These are phyloP conservation scores for Henicopernis longicauda DNA, from an alignment of 2,113 vertebrate genomes.

Conservation along the genomic window DNA sequence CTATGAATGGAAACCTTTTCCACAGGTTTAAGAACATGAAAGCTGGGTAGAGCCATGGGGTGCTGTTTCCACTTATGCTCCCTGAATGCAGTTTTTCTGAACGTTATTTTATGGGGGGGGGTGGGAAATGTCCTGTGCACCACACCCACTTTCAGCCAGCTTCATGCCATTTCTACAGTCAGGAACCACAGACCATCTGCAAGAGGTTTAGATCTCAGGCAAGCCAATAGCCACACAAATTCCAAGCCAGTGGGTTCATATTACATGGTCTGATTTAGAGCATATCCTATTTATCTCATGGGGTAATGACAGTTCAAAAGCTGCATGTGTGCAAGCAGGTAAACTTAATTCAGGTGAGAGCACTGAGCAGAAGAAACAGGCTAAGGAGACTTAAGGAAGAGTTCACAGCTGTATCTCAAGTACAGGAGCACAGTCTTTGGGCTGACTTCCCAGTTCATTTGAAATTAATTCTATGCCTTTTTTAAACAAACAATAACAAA, in stretches of 20 bases:
- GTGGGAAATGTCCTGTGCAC: neutral
- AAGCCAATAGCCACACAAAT: neutral
- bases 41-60: neutral
- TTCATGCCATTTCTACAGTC: neutral
- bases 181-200: neutral
- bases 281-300: neutral
- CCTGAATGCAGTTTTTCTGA: neutral
- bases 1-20: neutral
- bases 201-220: neutral
- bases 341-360: neutral
- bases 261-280: accelerated
- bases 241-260: neutral
- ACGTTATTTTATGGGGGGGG: neutral
- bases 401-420: neutral
- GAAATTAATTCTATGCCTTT: neutral
- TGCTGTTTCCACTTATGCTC: neutral
- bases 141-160: neutral
- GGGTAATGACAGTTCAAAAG: neutral
- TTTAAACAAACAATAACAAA: neutral
- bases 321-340: neutral
- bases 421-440: neutral
- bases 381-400: neutral
- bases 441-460: neutral
- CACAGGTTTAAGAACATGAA: neutral
- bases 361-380: neutral